phyloP scores from a whole-genome alignment of 2,797 vertebrate genomes.

The Steatocranus sp. region DNA sequence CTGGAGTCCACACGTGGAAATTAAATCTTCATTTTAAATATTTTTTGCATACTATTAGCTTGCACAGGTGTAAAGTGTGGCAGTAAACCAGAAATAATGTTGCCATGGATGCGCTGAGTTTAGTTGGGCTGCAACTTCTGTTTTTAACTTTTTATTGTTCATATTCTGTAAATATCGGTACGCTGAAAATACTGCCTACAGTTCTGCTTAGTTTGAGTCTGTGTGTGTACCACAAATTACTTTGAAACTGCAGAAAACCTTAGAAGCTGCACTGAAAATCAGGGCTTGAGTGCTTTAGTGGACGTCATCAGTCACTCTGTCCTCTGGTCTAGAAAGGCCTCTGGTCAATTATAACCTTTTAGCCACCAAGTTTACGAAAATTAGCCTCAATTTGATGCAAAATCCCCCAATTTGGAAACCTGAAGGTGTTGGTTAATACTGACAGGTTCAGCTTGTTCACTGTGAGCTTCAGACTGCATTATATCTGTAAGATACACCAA shows the following conservation, averaged over 20 bases:
- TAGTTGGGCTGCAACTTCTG: neutral
- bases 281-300: neutral
- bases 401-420: neutral
- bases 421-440: rapidly evolving
- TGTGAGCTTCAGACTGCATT: neutral
- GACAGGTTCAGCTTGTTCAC: neutral
- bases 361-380: neutral
- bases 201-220: neutral
- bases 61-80: neutral
- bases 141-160: neutral
- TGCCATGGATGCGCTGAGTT: neutral
- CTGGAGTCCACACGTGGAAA: neutral
- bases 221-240: rapidly evolving
- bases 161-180: neutral
- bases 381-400: neutral
- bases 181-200: neutral
- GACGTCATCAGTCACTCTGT: neutral
- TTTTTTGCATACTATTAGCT: neutral
- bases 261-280: too few relatives aligned
- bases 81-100: neutral
- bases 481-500: neutral
- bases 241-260: too few relatives aligned
- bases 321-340: neutral
- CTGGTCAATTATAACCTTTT: neutral
- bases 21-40: neutral